These are phyloP conservation scores for Dryobota labecula DNA, from an alignment of 2,888 invertebrate genomes.

Conservation along the genomic window DNA sequence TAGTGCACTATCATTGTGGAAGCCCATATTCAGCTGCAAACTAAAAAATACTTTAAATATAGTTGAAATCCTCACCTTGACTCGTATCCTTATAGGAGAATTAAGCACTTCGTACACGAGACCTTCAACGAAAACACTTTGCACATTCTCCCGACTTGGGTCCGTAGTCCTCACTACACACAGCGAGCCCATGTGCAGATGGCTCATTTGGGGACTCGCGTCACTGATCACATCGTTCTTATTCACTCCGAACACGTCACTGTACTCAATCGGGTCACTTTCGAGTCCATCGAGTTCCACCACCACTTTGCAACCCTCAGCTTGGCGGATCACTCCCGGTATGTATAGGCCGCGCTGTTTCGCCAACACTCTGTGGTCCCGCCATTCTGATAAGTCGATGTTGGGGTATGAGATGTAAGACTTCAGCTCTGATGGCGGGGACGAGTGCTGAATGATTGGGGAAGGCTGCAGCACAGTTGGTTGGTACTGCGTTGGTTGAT, in stretches of 20 bases:
- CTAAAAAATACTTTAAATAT: conserved; percentile 19
- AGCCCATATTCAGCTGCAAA: conserved; percentile 8
- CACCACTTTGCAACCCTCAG: conserved; percentile 92
- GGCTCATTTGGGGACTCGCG: conserved; percentile 96
- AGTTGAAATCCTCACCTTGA: conserved; percentile 81
- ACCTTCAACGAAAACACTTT: conserved; percentile 96
- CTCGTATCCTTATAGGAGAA: conserved; percentile 87
- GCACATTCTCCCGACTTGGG: conserved; percentile 90
- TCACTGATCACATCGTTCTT: conserved; percentile 97
- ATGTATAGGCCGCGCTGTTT: conserved; percentile 95
- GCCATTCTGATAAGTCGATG: conserved; percentile 98
- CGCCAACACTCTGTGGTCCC: conserved; percentile 97
- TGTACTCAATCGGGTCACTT: conserved; percentile 92
- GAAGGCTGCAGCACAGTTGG: conserved; percentile 82
- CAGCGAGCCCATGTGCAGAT: conserved; percentile 94
- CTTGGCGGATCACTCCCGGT: conserved; percentile 96
- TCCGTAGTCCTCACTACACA: conserved; percentile 95
- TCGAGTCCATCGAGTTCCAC: conserved; percentile 96
- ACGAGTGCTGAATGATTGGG: conserved; percentile 85
- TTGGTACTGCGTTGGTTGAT: conserved; percentile 78
- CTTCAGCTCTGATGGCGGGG: conserved; percentile 91
- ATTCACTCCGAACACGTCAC: conserved; percentile 94
- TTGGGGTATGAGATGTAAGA: conserved; percentile 88
- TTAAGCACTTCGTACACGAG: conserved; percentile 91
- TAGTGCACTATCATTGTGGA: conserved; percentile 33